phyloP scores from a whole-genome alignment of 1,140 invertebrate species.

The Neodiprion lecontei region DNA sequence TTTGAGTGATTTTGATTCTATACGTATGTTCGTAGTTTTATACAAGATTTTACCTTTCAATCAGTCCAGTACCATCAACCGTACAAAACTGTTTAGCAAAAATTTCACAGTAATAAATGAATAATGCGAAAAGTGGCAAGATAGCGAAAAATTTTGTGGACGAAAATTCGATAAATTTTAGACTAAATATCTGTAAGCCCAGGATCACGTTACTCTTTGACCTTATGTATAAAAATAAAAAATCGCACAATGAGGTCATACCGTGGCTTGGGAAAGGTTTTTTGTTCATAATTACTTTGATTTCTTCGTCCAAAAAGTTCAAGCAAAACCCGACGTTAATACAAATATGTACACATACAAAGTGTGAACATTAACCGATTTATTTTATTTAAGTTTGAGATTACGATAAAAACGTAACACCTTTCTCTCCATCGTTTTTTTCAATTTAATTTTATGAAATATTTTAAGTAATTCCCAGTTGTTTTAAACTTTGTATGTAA shows the following conservation, averaged over 20 bases:
- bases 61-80: too few relatives aligned
- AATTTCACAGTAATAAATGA: too few relatives aligned
- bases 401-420: not conserved
- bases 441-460: not conserved
- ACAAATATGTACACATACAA: too few relatives aligned
- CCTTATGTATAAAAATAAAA: constrained; percentile 7
- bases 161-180: not conserved
- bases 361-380: too few relatives aligned
- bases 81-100: too few relatives aligned
- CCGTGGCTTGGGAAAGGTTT: too few relatives aligned
- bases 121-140: not conserved
- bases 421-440: not conserved
- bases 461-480: not conserved
- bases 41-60: too few relatives aligned
- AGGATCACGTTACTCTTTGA: constrained; percentile 1
- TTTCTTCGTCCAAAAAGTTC: too few relatives aligned
- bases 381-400: not conserved
- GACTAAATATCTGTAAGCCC: not conserved
- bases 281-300: too few relatives aligned
- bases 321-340: too few relatives aligned
- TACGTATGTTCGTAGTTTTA: too few relatives aligned
- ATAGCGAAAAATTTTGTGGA: constrained; percentile 9
- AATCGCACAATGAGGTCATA: constrained; percentile 7
- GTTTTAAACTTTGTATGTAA: not conserved
- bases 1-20: constrained; percentile 21